Conservation (phyloP, 2,888 invertebrate genomes). For the Eupithecia inturbata region DNA sequence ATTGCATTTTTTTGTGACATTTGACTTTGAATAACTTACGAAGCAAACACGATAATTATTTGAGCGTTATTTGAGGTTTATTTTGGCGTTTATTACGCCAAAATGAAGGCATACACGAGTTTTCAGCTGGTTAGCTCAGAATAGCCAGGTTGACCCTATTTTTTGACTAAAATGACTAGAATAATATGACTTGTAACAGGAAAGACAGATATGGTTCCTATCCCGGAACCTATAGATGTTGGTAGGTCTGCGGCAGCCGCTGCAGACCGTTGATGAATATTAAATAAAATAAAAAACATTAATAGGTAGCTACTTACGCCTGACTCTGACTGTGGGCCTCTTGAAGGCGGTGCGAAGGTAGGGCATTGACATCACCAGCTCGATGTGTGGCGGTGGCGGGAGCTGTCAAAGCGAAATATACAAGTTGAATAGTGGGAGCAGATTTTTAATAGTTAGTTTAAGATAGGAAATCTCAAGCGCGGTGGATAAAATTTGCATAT, state of each 20-base stretch:
- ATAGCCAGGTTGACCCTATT: too few species aligned
- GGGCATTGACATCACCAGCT: slow-evolving; percentile 88
- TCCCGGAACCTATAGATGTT: neutral
- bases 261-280: neutral
- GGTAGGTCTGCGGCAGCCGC: neutral
- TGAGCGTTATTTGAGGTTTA: too few species aligned
- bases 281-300: too few species aligned
- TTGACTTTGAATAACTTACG: too few species aligned
- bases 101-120: too few species aligned
- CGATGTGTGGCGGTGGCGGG: slow-evolving; percentile 89
- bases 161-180: too few species aligned
- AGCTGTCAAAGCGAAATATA: slow-evolving; percentile 75
- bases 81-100: too few species aligned
- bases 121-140: too few species aligned
- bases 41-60: too few species aligned
- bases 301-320: slow-evolving; percentile 78
- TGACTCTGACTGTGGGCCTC: slow-evolving; percentile 85
- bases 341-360: slow-evolving; percentile 86
- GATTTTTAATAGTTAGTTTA: neutral
- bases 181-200: too few species aligned
- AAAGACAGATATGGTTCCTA: neutral
- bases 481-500: neutral
- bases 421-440: neutral
- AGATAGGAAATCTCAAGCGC: neutral
- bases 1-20: too few species aligned